Conservation (phyloP, 1,140 invertebrate genomes). For the Ips typographus region DNA sequence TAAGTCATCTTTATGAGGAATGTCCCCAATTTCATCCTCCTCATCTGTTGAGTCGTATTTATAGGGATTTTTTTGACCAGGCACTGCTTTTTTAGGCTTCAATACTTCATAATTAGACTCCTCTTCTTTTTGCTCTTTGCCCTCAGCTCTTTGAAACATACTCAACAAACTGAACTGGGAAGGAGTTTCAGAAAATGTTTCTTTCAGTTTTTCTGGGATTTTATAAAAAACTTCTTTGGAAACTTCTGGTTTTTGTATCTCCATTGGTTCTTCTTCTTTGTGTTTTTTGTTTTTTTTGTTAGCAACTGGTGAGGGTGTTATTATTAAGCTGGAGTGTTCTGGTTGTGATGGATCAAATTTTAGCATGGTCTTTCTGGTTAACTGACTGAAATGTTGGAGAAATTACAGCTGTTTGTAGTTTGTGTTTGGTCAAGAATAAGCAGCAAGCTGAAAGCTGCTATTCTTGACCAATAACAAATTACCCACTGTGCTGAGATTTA, state of each 20-base stretch:
- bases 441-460: too few relatives aligned
- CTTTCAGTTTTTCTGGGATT: slow-evolving; percentile 60
- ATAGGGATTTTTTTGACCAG: slow-evolving; percentile 55
- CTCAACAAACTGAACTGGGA: slow-evolving; percentile 61
- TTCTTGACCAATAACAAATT: too few relatives aligned
- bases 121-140: slow-evolving; percentile 21
- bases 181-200: slow-evolving; percentile 55
- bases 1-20: slow-evolving; percentile 19
- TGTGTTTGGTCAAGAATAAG: background rate
- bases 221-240: slow-evolving; percentile 66
- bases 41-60: slow-evolving; percentile 65
- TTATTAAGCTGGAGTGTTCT: slow-evolving; percentile 53
- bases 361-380: slow-evolving; percentile 54
- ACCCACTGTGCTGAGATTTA: background rate
- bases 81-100: slow-evolving; percentile 22
- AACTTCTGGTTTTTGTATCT: slow-evolving; percentile 50
- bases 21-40: slow-evolving; percentile 50
- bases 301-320: slow-evolving; percentile 10
- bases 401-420: background rate
- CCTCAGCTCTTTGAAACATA: slow-evolving; percentile 53
- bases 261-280: slow-evolving; percentile 16
- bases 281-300: slow-evolving; percentile 50
- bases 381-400: background rate
- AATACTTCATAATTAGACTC: slow-evolving; percentile 26
- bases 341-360: slow-evolving; percentile 62